Evolutionary conservation across 2,797 vertebrate species (phyloP).

Genomic region (Esox lucius): DNA sequence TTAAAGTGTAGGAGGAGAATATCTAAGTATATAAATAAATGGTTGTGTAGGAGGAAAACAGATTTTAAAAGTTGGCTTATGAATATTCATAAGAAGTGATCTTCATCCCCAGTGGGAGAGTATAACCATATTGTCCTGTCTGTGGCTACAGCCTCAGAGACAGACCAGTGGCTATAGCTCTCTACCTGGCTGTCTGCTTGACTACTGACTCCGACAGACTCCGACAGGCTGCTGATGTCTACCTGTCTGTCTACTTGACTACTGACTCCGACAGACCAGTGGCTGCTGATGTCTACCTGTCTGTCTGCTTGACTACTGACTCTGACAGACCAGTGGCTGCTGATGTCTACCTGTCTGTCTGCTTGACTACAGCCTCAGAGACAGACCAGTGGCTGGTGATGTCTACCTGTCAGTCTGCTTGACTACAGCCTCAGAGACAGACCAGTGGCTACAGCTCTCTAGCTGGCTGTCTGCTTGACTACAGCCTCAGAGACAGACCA

Average conservation of each 20-base stretch:
- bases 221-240: not conserved
- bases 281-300: not conserved
- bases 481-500: not conserved
- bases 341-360: not conserved
- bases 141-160: not conserved
- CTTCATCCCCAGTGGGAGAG: not conserved
- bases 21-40: not conserved
- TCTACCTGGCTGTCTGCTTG: not conserved
- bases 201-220: too few relatives aligned
- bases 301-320: not conserved
- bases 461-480: not conserved
- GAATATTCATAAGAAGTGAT: not conserved
- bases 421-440: not conserved
- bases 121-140: not conserved
- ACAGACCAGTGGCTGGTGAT: not conserved
- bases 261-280: too few relatives aligned
- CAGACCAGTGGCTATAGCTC: not conserved
- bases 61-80: not conserved
- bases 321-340: not conserved
- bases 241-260: not conserved
- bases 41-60: not conserved
- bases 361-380: not conserved
- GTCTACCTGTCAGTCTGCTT: not conserved
- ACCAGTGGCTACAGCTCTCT: not conserved
- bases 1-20: not conserved